Evolutionary conservation across 2,113 vertebrate species (phyloP).

Genomic region (Takifugu flavidus): DNA sequence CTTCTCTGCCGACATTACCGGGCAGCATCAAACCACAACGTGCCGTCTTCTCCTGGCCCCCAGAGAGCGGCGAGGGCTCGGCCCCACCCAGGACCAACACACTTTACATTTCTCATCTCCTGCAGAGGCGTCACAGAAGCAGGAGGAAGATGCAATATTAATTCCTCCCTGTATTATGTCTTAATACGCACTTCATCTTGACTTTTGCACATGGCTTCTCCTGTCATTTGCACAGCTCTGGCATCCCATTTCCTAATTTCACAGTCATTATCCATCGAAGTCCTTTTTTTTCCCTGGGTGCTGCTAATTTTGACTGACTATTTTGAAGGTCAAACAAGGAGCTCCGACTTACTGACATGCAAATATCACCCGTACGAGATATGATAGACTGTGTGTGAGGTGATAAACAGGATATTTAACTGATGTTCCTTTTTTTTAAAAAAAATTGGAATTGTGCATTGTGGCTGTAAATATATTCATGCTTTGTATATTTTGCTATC

Average conservation of each 20-base stretch:
- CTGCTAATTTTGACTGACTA: conserved; percentile 99
- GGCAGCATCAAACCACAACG: neutral
- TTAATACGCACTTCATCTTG: conserved; percentile 94
- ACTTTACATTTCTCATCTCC: conserved; percentile 46
- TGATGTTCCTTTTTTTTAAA: neutral
- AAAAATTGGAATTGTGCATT: too few species aligned
- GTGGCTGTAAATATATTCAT: too few species aligned
- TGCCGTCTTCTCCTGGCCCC: conserved; percentile 19
- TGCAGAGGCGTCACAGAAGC: conserved; percentile 14
- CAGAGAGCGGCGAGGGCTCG: conserved; percentile 17
- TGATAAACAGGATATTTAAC: conserved; percentile 31
- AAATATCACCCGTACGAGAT: conserved; percentile 27
- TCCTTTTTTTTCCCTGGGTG: conserved; percentile 92
- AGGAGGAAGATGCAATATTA: conserved; percentile 79
- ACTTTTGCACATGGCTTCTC: conserved; percentile 93
- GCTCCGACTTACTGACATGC: conserved; percentile 41
- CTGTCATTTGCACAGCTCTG: conserved; percentile 90
- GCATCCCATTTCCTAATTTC: conserved; percentile 94
- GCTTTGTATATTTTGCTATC: too few species aligned
- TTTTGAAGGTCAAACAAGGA: conserved; percentile 88
- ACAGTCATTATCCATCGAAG: conserved; percentile 98
- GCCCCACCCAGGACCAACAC: conserved; percentile 45
- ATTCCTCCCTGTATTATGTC: conserved; percentile 87
- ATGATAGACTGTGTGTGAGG: neutral
- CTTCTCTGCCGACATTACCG: too few species aligned